Percentiles rank a stretch among this genome's conserved stretches.
Evolutionary conservation across 2,113 vertebrate species (phyloP).

Genomic region (Tetrao urogallus): DNA sequence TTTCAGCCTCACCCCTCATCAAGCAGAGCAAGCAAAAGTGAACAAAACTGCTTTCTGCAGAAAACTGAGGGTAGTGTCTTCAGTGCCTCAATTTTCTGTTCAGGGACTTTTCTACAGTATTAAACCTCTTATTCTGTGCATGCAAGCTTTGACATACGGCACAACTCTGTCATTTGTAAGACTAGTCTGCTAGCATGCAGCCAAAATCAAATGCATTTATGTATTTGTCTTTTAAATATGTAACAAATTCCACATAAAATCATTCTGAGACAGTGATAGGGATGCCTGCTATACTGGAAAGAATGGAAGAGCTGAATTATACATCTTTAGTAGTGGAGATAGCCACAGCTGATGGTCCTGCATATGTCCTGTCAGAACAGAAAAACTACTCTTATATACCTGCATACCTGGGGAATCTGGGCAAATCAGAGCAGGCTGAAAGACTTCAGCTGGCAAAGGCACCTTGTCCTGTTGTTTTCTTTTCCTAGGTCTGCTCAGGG

Average conservation of each 20-base stretch:
- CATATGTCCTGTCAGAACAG: neutral
- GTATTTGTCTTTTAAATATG: neutral
- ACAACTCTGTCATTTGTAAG: neutral
- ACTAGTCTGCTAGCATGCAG: neutral
- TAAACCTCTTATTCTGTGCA: rapidly evolving
- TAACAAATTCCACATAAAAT: neutral
- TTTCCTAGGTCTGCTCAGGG: neutral
- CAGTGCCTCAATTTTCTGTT: neutral
- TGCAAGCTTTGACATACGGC: neutral
- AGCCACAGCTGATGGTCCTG: neutral
- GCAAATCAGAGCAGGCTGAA: neutral
- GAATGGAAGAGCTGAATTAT: neutral
- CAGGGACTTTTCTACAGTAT: rapidly evolving
- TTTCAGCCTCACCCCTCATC: neutral
- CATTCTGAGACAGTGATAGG: neutral
- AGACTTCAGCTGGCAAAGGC: neutral
- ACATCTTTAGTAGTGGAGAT: neutral
- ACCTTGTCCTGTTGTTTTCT: neutral
- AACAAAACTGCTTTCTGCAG: neutral
- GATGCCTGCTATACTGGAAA: neutral
- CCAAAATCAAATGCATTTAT: neutral
- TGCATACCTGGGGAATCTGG: neutral
- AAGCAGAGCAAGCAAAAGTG: neutral
- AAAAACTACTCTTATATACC: neutral
- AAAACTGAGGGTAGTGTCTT: neutral